Evolutionary conservation across 1,140 invertebrate genomes (phyloP).

Genomic region (Lepidurus packardi): DNA sequence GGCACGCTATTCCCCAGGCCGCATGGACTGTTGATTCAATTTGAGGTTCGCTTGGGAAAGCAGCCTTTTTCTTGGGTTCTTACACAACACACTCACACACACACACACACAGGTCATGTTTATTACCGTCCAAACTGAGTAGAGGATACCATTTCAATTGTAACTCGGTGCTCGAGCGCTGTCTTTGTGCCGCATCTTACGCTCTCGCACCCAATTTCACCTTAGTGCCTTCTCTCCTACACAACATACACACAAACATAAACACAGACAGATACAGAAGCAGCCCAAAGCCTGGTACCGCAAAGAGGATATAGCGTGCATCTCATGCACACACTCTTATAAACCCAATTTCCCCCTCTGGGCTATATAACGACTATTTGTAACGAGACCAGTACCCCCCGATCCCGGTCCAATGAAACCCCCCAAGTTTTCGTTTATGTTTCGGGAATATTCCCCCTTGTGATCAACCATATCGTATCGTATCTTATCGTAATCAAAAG

Average conservation of each 20-base stretch:
- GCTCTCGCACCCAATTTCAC: not conserved
- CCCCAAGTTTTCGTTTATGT: not conserved
- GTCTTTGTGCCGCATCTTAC: not conserved
- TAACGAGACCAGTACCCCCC: constrained; percentile 1
- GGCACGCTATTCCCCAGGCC: constrained; percentile 1
- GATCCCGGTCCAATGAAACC: not conserved
- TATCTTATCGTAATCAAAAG: not conserved
- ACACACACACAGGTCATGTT: constrained; percentile 17
- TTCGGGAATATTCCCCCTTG: not conserved
- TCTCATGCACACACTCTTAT: not conserved
- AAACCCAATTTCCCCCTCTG: not conserved
- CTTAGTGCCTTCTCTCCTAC: not conserved
- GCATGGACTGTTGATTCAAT: constrained; percentile 12
- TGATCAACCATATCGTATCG: not conserved
- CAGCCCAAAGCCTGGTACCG: not conserved
- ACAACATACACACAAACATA: too few species aligned
- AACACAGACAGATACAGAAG: too few species aligned
- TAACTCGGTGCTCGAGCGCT: not conserved
- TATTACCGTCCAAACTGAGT: not conserved
- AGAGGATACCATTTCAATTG: not conserved
- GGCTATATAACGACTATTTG: not conserved
- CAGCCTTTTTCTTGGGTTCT: not conserved
- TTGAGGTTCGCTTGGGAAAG: not conserved
- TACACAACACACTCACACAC: too few species aligned
- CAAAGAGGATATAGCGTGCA: not conserved